Evolutionary conservation across 2,113 vertebrate species (phyloP).

Genomic region (Theristicus caerulescens): DNA sequence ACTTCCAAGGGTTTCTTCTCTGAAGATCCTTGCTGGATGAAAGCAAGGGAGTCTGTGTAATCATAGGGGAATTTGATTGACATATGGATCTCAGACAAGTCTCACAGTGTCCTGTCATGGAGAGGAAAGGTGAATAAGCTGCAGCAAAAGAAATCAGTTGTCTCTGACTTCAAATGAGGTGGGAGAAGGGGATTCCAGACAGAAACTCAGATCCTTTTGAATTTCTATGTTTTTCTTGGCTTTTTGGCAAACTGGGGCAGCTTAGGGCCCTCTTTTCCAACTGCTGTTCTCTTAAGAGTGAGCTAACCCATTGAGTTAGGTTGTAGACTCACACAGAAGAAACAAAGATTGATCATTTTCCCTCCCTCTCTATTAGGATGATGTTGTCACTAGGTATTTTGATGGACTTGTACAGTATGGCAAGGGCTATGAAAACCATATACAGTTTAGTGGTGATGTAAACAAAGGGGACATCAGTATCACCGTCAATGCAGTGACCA

Average conservation of each 20-base stretch:
- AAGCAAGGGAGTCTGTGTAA: neutral
- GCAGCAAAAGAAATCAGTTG: neutral
- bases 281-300: neutral
- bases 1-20: neutral
- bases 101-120: fast-evolving
- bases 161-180: neutral
- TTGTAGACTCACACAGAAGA: neutral
- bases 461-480: conserved; percentile 43
- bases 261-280: neutral
- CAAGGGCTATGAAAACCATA: conserved; percentile 62
- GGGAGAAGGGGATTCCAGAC: neutral
- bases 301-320: fast-evolving
- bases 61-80: neutral
- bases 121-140: neutral
- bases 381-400: conserved; percentile 45
- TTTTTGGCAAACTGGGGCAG: neutral
- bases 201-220: neutral
- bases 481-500: conserved; percentile 68
- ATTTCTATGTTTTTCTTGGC: neutral
- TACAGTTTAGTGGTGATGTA: neutral
- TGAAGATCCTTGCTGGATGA: neutral
- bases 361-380: conserved; percentile 54
- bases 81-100: neutral
- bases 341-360: neutral
- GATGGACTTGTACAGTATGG: neutral